Conservation (phyloP, 2,888 invertebrate genomes). For the Lampropteryx suffumata region DNA sequence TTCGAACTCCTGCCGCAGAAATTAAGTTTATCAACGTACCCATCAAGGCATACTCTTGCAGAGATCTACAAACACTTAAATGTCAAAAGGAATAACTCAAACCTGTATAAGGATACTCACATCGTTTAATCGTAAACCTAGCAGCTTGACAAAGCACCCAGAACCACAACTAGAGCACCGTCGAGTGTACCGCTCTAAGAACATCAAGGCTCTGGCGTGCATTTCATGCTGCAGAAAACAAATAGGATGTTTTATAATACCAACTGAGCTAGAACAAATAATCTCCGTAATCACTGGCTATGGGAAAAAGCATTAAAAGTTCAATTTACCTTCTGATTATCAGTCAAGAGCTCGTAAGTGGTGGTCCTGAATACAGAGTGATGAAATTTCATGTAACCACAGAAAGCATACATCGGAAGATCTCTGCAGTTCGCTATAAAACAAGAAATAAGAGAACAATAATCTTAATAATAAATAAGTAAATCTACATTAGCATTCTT, state of each 20-base stretch:
- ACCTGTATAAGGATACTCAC: slow-evolving; percentile 28
- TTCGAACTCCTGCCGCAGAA: no score
- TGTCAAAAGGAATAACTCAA: not conserved
- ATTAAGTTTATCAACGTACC: no score
- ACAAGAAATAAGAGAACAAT: not conserved
- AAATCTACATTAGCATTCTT: no score
- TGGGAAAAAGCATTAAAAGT: not conserved
- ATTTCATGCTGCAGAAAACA: slow-evolving; percentile 67
- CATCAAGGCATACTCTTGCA: no score
- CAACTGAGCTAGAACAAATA: no score
- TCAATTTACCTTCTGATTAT: slow-evolving; percentile 80
- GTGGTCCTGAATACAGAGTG: slow-evolving; percentile 81
- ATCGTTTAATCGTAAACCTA: slow-evolving; percentile 59
- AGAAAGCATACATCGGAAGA: slow-evolving; percentile 84
- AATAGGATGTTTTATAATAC: no score
- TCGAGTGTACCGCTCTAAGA: slow-evolving; percentile 81
- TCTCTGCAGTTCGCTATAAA: slow-evolving; percentile 72
- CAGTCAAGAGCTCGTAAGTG: slow-evolving; percentile 84
- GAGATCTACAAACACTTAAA: no score
- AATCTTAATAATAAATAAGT: no score
- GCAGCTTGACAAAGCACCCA: slow-evolving; percentile 76
- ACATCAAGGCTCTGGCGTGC: slow-evolving; percentile 82
- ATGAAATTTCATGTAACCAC: slow-evolving; percentile 84
- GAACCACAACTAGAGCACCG: slow-evolving; percentile 82
- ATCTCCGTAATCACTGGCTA: no score